Conservation (phyloP, 2,888 invertebrate genomes). For the Cephus pulcher region DNA sequence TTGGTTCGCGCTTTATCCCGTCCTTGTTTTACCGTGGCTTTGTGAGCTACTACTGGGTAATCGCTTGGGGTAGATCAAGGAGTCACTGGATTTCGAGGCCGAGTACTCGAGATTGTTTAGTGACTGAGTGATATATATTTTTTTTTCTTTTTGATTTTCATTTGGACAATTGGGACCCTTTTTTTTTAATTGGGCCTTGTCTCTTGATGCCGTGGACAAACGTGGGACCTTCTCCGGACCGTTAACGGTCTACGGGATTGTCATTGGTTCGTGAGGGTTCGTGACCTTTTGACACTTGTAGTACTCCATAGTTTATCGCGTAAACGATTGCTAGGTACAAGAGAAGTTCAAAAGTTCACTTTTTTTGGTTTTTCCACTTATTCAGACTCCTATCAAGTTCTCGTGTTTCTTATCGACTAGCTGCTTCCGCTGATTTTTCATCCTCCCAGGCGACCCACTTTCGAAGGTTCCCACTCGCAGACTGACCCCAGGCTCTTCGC, state of each 20-base stretch:
- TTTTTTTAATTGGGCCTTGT: slow-evolving; percentile 11
- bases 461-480: neutral
- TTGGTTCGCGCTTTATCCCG: neutral
- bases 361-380: neutral
- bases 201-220: neutral
- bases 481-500: neutral
- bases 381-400: neutral
- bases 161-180: slow-evolving; percentile 37
- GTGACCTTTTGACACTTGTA: neutral
- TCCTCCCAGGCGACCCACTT: neutral
- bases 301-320: neutral
- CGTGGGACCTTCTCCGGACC: neutral
- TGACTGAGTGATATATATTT: slow-evolving; percentile 44
- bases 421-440: neutral
- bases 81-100: slow-evolving; percentile 43
- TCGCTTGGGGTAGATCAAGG: slow-evolving; percentile 59
- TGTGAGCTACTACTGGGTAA: slow-evolving; percentile 29
- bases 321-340: neutral
- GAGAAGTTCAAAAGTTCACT: neutral
- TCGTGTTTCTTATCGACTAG: neutral
- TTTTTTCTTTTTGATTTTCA: slow-evolving; percentile 26
- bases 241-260: neutral
- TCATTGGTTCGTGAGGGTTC: neutral
- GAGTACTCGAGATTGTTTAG: slow-evolving; percentile 59
- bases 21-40: neutral